Conservation (phyloP, 2,888 invertebrate species). For the Microctonus hyperodae region DNA sequence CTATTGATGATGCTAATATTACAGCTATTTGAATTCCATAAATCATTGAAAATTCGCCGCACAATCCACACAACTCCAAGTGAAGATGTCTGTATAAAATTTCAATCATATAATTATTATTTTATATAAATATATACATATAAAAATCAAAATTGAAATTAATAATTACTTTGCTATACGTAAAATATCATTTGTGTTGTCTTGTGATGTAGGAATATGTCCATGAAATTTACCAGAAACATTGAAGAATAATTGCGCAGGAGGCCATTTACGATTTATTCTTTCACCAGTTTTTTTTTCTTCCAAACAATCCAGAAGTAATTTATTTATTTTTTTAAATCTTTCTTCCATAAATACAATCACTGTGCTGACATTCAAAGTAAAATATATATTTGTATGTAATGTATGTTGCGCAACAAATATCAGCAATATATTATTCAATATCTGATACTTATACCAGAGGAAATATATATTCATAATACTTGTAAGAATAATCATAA, state of each 20-base stretch:
- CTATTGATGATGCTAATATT: constrained; percentile 27
- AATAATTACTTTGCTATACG: background rate
- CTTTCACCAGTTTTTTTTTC: background rate
- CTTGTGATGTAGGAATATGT: background rate
- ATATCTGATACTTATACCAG: background rate
- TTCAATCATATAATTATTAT: too few relatives aligned
- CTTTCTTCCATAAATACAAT: constrained; percentile 18
- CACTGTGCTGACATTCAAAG: constrained; percentile 5
- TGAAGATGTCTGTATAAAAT: constrained; percentile 29
- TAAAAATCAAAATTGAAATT: background rate
- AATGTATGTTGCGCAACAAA: constrained; percentile 12
- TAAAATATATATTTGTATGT: constrained; percentile 23
- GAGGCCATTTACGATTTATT: background rate
- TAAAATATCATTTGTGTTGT: background rate
- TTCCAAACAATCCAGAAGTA: background rate
- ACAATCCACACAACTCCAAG: constrained; percentile 25
- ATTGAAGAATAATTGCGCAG: background rate
- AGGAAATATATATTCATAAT: constrained; percentile 1
- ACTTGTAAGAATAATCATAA: background rate
- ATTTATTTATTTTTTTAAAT: constrained; percentile 23
- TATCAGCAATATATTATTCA: background rate
- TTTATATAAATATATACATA: too few relatives aligned
- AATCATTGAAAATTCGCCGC: constrained; percentile 10
- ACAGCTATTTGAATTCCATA: constrained; percentile 26
- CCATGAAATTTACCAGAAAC: background rate